These are phyloP conservation scores for Petrolisthes cinctipes DNA, from an alignment of 2,888 invertebrate genomes.

Conservation along the genomic window DNA sequence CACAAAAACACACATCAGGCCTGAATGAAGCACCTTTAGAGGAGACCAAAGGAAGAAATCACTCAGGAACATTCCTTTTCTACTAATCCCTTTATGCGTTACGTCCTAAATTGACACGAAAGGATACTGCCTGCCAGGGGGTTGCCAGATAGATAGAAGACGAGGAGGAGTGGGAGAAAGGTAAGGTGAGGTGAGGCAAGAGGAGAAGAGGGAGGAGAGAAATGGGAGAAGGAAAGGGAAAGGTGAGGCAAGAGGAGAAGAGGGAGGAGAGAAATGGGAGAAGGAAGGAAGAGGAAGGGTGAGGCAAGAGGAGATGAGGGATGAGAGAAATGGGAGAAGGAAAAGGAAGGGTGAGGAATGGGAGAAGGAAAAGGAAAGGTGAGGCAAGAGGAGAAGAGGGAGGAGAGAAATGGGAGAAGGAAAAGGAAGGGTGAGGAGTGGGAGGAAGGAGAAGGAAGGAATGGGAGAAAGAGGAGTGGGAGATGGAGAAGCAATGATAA, in stretches of 20 bases:
- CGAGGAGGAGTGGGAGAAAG: slow-evolving; percentile 1
- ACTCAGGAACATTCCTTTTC: slow-evolving; percentile 58
- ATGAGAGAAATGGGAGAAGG: neutral
- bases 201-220: neutral
- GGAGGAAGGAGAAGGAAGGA: neutral
- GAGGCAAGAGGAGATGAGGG: neutral
- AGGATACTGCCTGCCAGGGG: slow-evolving; percentile 53
- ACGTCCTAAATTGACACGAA: slow-evolving; percentile 57
- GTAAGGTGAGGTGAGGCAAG: slow-evolving; percentile 10
- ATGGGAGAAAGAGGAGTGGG: neutral
- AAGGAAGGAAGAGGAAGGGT: too few species aligned
- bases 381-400: neutral
- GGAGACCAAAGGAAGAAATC: slow-evolving; percentile 48
- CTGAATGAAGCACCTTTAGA: slow-evolving; percentile 41
- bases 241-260: neutral
- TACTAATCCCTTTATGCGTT: slow-evolving; percentile 59
- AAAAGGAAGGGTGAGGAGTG: neutral
- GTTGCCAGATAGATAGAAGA: slow-evolving; percentile 43
- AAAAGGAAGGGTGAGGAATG: neutral
- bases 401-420: neutral
- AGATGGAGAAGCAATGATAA: neutral
- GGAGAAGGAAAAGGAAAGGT: neutral
- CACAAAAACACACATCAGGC: slow-evolving; percentile 51
- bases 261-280: neutral
- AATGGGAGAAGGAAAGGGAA: neutral